These are phyloP conservation scores for Beroe ovata DNA, from an alignment of 37 sponge, comb jelly and placozoan species.

Conservation along the genomic window DNA sequence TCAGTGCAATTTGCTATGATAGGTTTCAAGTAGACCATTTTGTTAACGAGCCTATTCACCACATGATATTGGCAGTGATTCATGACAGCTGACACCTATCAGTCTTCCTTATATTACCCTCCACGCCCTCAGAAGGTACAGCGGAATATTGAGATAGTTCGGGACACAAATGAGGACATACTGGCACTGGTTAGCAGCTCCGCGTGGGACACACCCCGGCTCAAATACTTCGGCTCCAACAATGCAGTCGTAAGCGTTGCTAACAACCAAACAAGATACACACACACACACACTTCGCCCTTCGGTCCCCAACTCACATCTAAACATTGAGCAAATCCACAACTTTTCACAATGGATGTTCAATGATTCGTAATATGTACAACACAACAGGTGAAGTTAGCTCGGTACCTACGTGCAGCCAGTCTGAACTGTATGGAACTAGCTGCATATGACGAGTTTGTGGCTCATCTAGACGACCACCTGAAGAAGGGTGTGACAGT, in stretches of 20 bases:
- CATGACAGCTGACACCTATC: too few species aligned
- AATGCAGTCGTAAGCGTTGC: background rate
- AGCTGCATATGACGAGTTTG: conserved; percentile 9
- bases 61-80: too few species aligned
- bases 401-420: conserved; percentile 9
- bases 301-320: too few species aligned
- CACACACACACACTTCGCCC: too few species aligned
- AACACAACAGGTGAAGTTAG: conserved; percentile 52
- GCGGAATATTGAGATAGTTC: conserved; percentile 23
- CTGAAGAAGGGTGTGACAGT: conserved; percentile 39
- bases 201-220: conserved; percentile 16
- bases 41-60: too few species aligned
- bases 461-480: conserved; percentile 45
- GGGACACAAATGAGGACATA: conserved; percentile 48
- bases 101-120: too few species aligned
- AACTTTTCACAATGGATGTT: too few species aligned
- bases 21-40: too few species aligned
- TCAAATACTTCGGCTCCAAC: conserved; percentile 4
- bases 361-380: too few species aligned
- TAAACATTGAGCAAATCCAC: too few species aligned
- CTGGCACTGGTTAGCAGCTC: conserved; percentile 11
- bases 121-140: conserved; percentile 12
- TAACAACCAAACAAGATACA: too few species aligned
- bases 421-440: background rate
- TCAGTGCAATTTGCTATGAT: too few species aligned